Conservation (phyloP, 2,888 invertebrate genomes). For the Osmoderma eremita region DNA sequence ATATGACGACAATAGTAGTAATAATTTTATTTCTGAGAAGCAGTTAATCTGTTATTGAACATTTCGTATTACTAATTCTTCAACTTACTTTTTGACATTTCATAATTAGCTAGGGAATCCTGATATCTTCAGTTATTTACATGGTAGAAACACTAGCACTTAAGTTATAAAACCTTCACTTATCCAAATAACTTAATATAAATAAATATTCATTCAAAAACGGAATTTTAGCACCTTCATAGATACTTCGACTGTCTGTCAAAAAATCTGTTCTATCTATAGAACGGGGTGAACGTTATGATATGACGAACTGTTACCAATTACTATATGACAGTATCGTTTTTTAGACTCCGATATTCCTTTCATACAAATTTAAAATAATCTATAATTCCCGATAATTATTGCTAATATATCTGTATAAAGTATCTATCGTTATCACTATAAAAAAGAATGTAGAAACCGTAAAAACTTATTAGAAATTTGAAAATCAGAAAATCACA, state of each 20-base stretch:
- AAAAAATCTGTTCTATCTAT: constrained; percentile 5
- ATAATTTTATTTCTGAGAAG: neutral
- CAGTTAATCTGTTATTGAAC: neutral
- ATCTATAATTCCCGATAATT: no score
- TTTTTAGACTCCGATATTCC: no score
- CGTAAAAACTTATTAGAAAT: no score
- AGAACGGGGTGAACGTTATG: neutral
- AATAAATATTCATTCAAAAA: constrained; percentile 22
- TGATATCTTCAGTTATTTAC: constrained; percentile 11
- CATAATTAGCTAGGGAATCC: constrained; percentile 45
- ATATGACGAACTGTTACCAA: no score
- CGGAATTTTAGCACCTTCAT: constrained; percentile 10
- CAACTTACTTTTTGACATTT: constrained; percentile 52
- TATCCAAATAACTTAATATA: constrained; percentile 25
- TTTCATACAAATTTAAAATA: no score
- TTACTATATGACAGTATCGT: no score
- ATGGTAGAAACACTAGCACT: constrained; percentile 28
- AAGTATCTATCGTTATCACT: no score
- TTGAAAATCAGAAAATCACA: no score
- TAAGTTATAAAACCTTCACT: constrained; percentile 13
- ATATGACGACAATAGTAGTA: neutral
- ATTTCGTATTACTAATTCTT: neutral
- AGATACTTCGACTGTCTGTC: constrained; percentile 20
- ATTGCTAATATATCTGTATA: no score
- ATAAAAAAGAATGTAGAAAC: no score